phyloP scores from a whole-genome alignment of 92 coral and sea anemone species.

The Hydrozoanthus gracilis region DNA sequence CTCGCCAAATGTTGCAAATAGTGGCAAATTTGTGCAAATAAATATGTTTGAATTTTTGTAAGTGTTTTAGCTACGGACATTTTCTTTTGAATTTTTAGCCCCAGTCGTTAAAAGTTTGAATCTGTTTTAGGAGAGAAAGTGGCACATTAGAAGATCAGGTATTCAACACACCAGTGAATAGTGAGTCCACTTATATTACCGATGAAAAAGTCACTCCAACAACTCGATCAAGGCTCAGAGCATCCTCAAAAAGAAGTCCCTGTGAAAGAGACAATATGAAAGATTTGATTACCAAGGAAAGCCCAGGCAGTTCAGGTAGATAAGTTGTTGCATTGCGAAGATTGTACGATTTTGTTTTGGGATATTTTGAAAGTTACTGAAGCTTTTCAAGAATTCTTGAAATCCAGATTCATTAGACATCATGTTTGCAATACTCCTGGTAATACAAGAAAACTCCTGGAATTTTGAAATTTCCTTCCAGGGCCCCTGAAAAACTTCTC shows the following conservation, averaged over 20 bases:
- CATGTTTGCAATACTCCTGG: too few relatives aligned
- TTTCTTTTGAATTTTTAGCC: too few relatives aligned
- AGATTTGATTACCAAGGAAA: neutral
- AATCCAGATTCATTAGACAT: neutral
- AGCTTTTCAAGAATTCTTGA: neutral
- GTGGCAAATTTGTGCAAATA: too few relatives aligned
- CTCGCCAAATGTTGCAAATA: too few relatives aligned
- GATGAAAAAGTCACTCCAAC: slow-evolving; percentile 23
- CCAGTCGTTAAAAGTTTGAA: neutral
- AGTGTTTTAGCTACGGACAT: too few relatives aligned
- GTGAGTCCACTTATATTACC: neutral
- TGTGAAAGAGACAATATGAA: neutral
- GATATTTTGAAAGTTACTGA: neutral
- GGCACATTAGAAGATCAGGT: neutral
- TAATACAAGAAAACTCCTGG: too few relatives aligned
- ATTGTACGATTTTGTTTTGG: neutral
- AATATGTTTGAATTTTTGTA: too few relatives aligned
- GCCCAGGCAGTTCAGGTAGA: neutral
- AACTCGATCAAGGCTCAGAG: slow-evolving; percentile 10
- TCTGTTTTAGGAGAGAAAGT: neutral
- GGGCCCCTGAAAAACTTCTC: too few relatives aligned
- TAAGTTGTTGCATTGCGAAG: neutral
- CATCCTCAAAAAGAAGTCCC: neutral
- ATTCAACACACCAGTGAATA: slow-evolving; percentile 16
- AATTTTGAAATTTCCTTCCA: too few relatives aligned